phyloP scores from a whole-genome alignment of 1,140 invertebrate genomes.

The Cydia strobilella region DNA sequence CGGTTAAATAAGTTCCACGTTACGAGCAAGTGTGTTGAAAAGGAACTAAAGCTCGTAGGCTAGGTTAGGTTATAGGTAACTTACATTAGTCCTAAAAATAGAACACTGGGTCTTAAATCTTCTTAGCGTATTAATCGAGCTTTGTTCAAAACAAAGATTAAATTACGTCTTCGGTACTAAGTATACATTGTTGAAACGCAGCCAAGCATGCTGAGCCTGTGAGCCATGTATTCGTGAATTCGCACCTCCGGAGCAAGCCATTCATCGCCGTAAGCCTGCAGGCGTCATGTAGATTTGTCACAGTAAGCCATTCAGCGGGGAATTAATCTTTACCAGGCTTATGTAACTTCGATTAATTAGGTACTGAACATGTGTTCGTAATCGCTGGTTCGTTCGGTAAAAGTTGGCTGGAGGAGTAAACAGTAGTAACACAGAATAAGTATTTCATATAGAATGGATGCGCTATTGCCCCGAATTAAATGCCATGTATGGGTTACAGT shows the following conservation, averaged over 20 bases:
- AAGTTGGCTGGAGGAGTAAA: neutral
- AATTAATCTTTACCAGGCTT: constrained; percentile 12
- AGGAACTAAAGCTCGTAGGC: too few relatives aligned
- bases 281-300: constrained; percentile 5
- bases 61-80: too few relatives aligned
- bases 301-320: neutral
- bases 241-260: neutral
- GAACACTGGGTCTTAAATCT: too few relatives aligned
- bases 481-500: too few relatives aligned
- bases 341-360: constrained; percentile 9
- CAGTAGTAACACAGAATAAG: neutral
- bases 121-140: too few relatives aligned
- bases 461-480: too few relatives aligned
- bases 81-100: too few relatives aligned
- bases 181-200: neutral
- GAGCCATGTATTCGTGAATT: neutral
- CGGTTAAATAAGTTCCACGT: too few relatives aligned
- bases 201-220: neutral
- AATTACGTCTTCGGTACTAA: neutral
- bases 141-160: too few relatives aligned
- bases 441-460: too few relatives aligned
- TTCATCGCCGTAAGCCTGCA: neutral
- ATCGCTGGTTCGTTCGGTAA: neutral
- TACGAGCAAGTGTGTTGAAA: too few relatives aligned
- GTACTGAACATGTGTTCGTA: constrained; percentile 2